phyloP scores from a whole-genome alignment of 1,140 invertebrate genomes.

The Leptoteleia sp. region DNA sequence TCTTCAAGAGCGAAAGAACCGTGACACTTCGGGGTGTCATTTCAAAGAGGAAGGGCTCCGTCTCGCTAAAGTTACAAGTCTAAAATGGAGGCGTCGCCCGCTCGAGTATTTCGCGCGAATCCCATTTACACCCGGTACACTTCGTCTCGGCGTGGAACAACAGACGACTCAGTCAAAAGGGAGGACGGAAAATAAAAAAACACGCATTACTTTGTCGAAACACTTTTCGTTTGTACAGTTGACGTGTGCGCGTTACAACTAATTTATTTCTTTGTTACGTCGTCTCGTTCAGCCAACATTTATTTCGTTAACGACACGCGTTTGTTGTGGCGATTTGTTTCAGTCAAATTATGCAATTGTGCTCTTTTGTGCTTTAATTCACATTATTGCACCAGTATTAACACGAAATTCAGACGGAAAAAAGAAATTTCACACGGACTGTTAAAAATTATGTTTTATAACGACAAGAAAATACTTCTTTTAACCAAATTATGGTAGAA shows the following conservation, averaged over 20 bases:
- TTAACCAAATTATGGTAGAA: too few relatives aligned
- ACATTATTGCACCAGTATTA: too few relatives aligned
- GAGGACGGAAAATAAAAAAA: conserved; percentile 23
- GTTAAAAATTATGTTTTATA: too few relatives aligned
- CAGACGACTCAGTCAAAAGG: conserved; percentile 36
- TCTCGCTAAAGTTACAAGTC: conserved; percentile 68
- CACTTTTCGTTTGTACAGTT: conserved; percentile 19
- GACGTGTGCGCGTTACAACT: conserved; percentile 2
- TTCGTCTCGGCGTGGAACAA: conserved; percentile 47
- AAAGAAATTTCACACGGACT: too few relatives aligned
- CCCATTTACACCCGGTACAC: conserved; percentile 65
- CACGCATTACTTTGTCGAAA: conserved; percentile 23
- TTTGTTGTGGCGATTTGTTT: too few relatives aligned
- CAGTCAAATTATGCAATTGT: too few relatives aligned
- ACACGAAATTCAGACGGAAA: too few relatives aligned
- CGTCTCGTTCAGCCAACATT: not conserved
- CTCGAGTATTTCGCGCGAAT: conserved; percentile 67
- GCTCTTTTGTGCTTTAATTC: too few relatives aligned
- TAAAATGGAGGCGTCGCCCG: conserved; percentile 60
- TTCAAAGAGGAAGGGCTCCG: conserved; percentile 51
- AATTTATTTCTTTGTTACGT: conserved; percentile 31
- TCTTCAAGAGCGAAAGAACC: conserved; percentile 53
- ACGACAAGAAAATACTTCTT: too few relatives aligned
- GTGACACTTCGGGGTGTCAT: conserved; percentile 62
- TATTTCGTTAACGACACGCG: not conserved